Evolutionary conservation across 2,113 vertebrate genomes (phyloP), one percentile per base, ranked within the genome.

Genomic region (Pungitius pungitius): DNA sequence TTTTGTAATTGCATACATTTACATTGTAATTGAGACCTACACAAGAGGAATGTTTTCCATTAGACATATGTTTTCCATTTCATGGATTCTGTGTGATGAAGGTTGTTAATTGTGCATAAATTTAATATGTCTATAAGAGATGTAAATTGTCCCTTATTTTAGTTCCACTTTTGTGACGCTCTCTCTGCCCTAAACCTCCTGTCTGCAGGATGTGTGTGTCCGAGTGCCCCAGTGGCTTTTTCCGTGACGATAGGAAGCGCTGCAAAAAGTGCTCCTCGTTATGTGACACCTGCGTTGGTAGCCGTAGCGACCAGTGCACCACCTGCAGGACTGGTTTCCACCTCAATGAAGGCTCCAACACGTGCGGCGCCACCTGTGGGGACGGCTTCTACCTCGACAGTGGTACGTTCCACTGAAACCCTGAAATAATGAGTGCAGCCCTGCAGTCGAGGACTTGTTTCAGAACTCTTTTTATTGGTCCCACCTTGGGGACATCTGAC

Each of bases 251-350:
- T 80, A 96, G 95, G 90, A 97, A 96, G 81, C 96, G 97, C 30
- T 99, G 97, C 91, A 96, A 98, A 86, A 99, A 99, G 89, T 99
- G 98, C 80, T 95, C 95, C 17, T 93, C 96, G 15, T 91, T 94
- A 80, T 99, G 96, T 56, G 97, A 99, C 85, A 95, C 94, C 64
- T 99, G 97, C 81, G 88, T 99, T 26, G 97, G 97, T 65, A 94
- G 96, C 87, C 97, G 96, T 1, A 94, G 92, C 12, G 96, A 99
- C 90, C 96, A 97, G 88, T 99, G 98, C 89, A 94, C 94, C 69
- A 93, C 96, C 58, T 99, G 98, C 84, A 95, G 97, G 92, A 83
- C 92, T 4, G 96, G 96, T 24, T 96, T 95, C 90, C 96, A 96
- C 91, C 93, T 99, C 81, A 95, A 93, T 39, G 97, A 99, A 90